Percentiles rank a stretch among this genome's conserved stretches.
Evolutionary conservation across 2,888 invertebrate species (phyloP).

Genomic region (Argyra leucocephala): DNA sequence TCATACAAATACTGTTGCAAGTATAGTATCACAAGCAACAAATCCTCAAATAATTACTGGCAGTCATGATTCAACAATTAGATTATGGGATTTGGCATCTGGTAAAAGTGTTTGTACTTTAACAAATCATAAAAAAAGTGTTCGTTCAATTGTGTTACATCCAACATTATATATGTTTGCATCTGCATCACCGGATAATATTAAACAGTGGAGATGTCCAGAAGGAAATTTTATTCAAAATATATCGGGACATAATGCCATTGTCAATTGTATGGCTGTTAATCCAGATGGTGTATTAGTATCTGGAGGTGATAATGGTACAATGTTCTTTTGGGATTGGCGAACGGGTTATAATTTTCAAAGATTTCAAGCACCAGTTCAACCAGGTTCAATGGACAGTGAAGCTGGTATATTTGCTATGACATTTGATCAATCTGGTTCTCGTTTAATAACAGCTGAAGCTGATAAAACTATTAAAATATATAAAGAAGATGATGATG

Average conservation of each 20-base stretch:
- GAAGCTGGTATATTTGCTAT: conserved; percentile 96
- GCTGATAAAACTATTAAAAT: conserved; percentile 99
- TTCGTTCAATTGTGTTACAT: conserved; percentile 67
- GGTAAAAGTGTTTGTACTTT: conserved; percentile 89
- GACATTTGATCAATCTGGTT: conserved; percentile 90
- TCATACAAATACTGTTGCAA: conserved; percentile 95
- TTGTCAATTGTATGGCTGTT: conserved; percentile 90
- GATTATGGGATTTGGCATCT: conserved; percentile 95
- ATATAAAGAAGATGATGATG: conserved; percentile 93
- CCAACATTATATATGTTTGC: conserved; percentile 84
- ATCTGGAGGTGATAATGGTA: conserved; percentile 97
- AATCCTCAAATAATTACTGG: conserved; percentile 93
- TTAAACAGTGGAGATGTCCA: conserved; percentile 98
- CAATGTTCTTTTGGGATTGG: conserved; percentile 98
- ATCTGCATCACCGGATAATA: conserved; percentile 95
- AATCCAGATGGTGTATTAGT: conserved; percentile 93
- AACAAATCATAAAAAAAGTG: conserved; percentile 97
- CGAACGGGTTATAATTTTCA: conserved; percentile 98
- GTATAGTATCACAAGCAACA: conserved; percentile 81
- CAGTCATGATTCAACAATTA: conserved; percentile 91
- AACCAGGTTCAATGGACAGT: conserved; percentile 98
- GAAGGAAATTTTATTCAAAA: conserved; percentile 97
- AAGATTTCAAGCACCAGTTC: conserved; percentile 80
- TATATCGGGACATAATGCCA: conserved; percentile 91
- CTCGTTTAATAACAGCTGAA: conserved; percentile 89